These are phyloP conservation scores for Rhopilema esculentum DNA, from an alignment of 30 jellyfish, hydroid and myxozoan genomes.

Conservation along the genomic window DNA sequence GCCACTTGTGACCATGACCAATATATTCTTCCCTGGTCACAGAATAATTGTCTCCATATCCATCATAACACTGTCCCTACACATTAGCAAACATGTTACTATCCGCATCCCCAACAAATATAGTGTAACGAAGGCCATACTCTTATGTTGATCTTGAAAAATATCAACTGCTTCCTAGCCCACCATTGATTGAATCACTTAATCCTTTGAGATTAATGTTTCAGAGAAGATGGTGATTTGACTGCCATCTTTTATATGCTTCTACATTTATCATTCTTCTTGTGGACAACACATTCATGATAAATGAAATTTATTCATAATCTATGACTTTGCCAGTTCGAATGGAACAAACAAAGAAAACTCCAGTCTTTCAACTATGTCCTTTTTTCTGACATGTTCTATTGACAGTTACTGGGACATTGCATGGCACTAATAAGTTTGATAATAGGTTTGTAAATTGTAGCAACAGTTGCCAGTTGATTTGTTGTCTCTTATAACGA, in stretches of 20 bases:
- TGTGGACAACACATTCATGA: conserved; percentile 28
- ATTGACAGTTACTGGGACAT: no score
- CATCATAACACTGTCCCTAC: not conserved
- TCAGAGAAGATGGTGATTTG: conserved; percentile 1
- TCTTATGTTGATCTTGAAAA: conserved; percentile 3
- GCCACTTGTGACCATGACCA: conserved; percentile 29
- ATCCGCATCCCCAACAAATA: conserved; percentile 32
- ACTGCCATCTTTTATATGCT: not conserved
- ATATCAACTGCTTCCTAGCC: not conserved
- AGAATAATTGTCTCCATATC: not conserved
- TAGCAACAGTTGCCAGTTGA: no score
- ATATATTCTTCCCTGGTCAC: conserved; percentile 21
- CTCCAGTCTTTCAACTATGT: conserved; percentile 50
- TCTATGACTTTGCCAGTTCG: conserved; percentile 58
- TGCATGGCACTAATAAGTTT: conserved; percentile 30
- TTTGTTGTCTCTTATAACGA: no score
- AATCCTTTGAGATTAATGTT: conserved; percentile 27
- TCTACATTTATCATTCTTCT: conserved; percentile 17
- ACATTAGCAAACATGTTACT: not conserved
- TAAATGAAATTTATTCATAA: conserved; percentile 13
- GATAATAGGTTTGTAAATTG: not conserved
- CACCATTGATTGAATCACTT: conserved; percentile 10
- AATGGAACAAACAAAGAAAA: conserved; percentile 43
- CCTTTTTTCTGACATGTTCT: conserved; percentile 66
- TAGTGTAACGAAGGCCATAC: not conserved